These are phyloP conservation scores for Benthosema pterotum DNA, from an alignment of 2,797 vertebrate species.

Conservation along the genomic window DNA sequence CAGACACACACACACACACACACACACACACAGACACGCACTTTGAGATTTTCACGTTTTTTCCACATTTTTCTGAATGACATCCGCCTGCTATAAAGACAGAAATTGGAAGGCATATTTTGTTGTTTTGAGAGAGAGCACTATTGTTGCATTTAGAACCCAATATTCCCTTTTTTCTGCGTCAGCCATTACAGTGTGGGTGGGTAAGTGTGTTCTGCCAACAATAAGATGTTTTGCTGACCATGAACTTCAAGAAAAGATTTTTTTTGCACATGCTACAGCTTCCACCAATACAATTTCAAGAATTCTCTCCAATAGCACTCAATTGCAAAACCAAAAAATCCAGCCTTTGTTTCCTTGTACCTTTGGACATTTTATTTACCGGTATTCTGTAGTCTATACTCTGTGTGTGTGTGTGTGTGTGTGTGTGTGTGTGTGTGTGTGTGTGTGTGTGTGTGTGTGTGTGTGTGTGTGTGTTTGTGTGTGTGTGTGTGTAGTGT, in stretches of 20 bases:
- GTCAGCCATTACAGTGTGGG: conserved; percentile 35
- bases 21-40: too few relatives aligned
- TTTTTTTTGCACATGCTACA: conserved; percentile 37
- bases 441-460: too few relatives aligned
- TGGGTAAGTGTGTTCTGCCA: conserved; percentile 42
- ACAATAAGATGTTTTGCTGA: conserved; percentile 51
- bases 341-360: neutral
- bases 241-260: conserved; percentile 31
- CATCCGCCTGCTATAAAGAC: conserved; percentile 8
- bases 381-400: too few relatives aligned
- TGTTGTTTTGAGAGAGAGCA: conserved; percentile 39
- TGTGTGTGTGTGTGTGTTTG: too few relatives aligned
- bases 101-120: neutral
- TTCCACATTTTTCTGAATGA: neutral
- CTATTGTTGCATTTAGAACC: conserved; percentile 53
- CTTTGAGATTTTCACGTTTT: neutral
- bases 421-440: too few relatives aligned
- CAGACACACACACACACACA: too few relatives aligned
- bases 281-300: conserved; percentile 35
- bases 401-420: too few relatives aligned
- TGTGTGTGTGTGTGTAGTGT: conserved; percentile 1
- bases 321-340: conserved; percentile 18
- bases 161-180: conserved; percentile 45
- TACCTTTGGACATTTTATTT: too few relatives aligned
- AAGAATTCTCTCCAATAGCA: conserved; percentile 31